phyloP scores from a whole-genome alignment of 2,888 invertebrate species.

The Scrobipalpa atriplicella region DNA sequence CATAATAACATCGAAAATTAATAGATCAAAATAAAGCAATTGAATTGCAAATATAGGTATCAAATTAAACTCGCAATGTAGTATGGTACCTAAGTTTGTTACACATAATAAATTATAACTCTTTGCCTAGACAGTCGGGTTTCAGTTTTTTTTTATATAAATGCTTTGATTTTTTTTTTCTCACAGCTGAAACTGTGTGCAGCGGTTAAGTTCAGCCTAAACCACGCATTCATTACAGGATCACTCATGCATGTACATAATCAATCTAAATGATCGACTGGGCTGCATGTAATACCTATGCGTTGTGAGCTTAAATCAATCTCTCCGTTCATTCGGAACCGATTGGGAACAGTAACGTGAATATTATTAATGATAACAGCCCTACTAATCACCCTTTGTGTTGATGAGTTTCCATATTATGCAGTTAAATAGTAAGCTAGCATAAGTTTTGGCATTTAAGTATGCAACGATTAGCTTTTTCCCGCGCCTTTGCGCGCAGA shows the following conservation, averaged over 20 bases:
- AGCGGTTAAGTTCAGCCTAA: not conserved
- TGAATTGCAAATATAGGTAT: no score
- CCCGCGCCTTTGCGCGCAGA: no score
- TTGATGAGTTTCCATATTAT: not conserved
- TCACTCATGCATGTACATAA: slow-evolving; percentile 12
- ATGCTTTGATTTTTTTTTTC: not conserved
- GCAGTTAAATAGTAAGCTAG: no score
- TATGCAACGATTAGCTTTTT: no score
- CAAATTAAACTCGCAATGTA: no score
- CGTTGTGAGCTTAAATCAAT: slow-evolving; percentile 7
- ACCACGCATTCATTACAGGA: not conserved
- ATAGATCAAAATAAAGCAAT: no score
- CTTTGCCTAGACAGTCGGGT: no score
- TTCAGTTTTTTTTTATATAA: no score
- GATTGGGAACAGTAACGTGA: not conserved
- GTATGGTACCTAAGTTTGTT: no score
- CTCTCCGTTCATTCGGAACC: slow-evolving; percentile 4
- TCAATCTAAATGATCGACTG: slow-evolving; percentile 16
- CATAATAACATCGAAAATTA: no score
- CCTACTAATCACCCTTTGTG: not conserved
- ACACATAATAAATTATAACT: no score
- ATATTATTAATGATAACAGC: slow-evolving; percentile 2
- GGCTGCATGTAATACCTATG: slow-evolving; percentile 10
- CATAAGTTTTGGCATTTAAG: no score
- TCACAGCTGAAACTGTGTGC: not conserved